phyloP scores from a whole-genome alignment of 2,888 invertebrate genomes.

The Ichneumon xanthorius region DNA sequence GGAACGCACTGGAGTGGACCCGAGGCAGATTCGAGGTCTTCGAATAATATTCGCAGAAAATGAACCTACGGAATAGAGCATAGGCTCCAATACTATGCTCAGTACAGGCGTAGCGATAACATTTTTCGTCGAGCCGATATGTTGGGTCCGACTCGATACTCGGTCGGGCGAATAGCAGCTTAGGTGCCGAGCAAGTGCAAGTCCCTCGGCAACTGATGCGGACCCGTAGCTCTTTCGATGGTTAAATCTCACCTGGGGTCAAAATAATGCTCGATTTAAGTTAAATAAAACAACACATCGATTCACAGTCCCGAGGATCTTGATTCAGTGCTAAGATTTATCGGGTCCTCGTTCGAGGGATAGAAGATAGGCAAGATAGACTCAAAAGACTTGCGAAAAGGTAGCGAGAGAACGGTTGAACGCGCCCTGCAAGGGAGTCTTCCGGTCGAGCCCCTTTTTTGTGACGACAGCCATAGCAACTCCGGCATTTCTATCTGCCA shows the following conservation, averaged over 20 bases:
- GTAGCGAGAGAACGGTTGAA: conserved; percentile 58
- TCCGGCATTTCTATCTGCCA: conserved; percentile 77
- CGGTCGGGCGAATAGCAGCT: too few species aligned
- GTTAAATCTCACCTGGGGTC: not conserved
- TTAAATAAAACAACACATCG: not conserved
- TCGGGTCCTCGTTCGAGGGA: conserved; percentile 11
- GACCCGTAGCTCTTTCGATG: not conserved
- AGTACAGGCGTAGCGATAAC: too few species aligned
- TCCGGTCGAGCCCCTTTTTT: conserved; percentile 63
- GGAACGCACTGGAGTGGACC: too few species aligned
- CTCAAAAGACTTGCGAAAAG: conserved; percentile 43
- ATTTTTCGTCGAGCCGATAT: too few species aligned
- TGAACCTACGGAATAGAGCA: too few species aligned
- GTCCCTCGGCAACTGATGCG: too few species aligned
- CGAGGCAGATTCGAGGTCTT: too few species aligned
- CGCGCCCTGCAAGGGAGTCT: conserved; percentile 59
- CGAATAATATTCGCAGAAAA: too few species aligned
- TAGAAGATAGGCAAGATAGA: not conserved
- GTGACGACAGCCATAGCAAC: conserved; percentile 62
- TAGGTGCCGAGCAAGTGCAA: too few species aligned
- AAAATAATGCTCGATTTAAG: not conserved
- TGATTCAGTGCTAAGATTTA: conserved; percentile 27
- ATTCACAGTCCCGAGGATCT: conserved; percentile 8
- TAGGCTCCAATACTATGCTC: too few species aligned
- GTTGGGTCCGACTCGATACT: too few species aligned